A percentile compares a stretch with the other conserved stretches of the same genome.
Evolutionary conservation across 2,888 invertebrate genomes (phyloP).

Genomic region (Parnassius apollo): DNA sequence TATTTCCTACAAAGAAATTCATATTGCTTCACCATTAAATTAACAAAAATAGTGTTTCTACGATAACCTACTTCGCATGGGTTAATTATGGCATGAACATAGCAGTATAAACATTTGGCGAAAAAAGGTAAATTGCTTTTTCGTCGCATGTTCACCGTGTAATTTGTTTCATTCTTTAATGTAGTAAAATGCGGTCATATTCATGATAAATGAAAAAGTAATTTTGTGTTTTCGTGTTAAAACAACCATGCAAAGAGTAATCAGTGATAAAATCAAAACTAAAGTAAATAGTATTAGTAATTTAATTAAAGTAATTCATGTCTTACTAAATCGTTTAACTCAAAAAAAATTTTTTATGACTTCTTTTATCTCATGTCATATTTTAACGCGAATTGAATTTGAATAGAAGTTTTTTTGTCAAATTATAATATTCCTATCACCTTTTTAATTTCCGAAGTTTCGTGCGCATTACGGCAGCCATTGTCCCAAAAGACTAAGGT

Average conservation of each 20-base stretch:
- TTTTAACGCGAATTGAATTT: no score
- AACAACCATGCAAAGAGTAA: not conserved
- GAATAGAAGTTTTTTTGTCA: no score
- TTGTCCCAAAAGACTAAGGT: no score
- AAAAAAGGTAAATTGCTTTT: conserved; percentile 20
- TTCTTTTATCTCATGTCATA: no score
- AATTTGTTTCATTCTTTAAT: conserved; percentile 18
- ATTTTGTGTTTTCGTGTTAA: not conserved
- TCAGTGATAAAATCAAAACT: conserved; percentile 8
- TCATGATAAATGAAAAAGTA: conserved; percentile 14
- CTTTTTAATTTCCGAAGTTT: no score
- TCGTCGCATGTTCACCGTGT: conserved; percentile 21
- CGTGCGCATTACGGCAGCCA: no score
- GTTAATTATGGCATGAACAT: conserved; percentile 15
- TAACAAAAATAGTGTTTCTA: conserved; percentile 2
- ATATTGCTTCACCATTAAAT: not conserved
- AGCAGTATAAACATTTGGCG: conserved; percentile 1
- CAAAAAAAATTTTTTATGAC: no score
- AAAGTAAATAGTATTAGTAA: not conserved
- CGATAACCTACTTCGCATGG: conserved; percentile 14
- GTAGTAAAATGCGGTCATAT: conserved; percentile 14
- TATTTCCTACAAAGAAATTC: not conserved
- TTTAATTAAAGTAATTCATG: not conserved
- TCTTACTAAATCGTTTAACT: not conserved
- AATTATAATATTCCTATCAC: no score